Evolutionary conservation across 2,797 vertebrate genomes (phyloP), one percentile per base, ranked within the genome.

Genomic region (Onychomys arenicola): DNA sequence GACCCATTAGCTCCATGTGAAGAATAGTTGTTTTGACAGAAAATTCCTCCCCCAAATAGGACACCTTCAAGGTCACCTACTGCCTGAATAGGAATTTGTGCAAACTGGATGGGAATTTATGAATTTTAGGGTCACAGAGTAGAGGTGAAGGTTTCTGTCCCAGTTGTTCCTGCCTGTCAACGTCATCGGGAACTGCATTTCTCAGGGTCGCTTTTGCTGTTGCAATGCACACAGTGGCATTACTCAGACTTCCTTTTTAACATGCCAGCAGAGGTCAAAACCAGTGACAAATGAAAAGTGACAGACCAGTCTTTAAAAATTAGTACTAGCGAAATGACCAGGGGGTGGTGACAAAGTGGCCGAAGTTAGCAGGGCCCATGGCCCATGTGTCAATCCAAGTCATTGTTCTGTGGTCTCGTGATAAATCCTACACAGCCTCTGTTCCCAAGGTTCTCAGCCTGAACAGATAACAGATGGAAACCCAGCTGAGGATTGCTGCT

Each of bases 281-380:
- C 19, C 80, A 81, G 43, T 91, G 46, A 80, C 84, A 69, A 71
- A 49, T 88, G 52, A 57, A 85, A 57, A 65, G 27, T 88, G 71
- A 13, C 13, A 94, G 80, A 90, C 37, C 75, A 61, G 32, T 94
- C 52, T 95, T 94, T 46, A 73, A 69, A 96, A 94, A 77, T 95
- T 76, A 94, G 57, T 71, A 27, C 46, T 91, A 93, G n/a, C 78
- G 81, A 76, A 97, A 76, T 78, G 55, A n/a, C 37, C 25, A 78
- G 55, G 23, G 61, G 40, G 83, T 67, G 2, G 27, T n/a, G 86
- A 73, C 9, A n/a, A 46, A 92, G 55, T 89, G 40, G 32, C 40
- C 43, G n/a, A 78, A 37, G 16, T 93, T 84, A 63, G 34, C 32
- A 57, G 23, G 63, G 78, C 32, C 27, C 9, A 0, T 67, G 89